Evolutionary conservation across 2,888 invertebrate genomes (phyloP).

Genomic region (Dioctria rufipes): DNA sequence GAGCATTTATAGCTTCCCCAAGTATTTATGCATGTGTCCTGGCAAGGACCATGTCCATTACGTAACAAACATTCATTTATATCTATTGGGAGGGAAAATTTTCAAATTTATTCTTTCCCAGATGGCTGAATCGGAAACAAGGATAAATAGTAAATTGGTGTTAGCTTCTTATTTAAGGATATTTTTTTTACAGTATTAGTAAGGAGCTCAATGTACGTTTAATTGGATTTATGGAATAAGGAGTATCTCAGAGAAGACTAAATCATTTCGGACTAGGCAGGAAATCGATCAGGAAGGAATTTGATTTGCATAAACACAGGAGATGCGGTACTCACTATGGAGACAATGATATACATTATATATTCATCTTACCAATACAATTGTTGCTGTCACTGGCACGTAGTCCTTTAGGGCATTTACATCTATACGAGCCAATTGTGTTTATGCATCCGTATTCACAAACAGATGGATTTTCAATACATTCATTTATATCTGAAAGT

Average conservation of each 20-base stretch:
- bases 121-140: background rate
- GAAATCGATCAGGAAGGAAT: background rate
- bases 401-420: constrained; percentile 72
- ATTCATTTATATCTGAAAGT: constrained; percentile 72
- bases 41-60: constrained; percentile 76
- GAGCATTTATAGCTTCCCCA: constrained; percentile 74
- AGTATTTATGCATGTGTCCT: constrained; percentile 75
- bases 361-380: constrained; percentile 61
- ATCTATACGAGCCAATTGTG: constrained; percentile 72
- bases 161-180: background rate
- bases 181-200: background rate
- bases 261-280: background rate
- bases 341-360: background rate
- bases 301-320: constrained; percentile 25
- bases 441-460: constrained; percentile 73
- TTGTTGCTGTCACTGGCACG: constrained; percentile 65
- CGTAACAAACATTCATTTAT: constrained; percentile 75
- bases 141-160: background rate
- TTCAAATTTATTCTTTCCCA: constrained; percentile 32
- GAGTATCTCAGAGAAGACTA: background rate
- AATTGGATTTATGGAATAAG: background rate
- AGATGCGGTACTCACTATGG: constrained; percentile 4
- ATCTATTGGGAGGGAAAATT: constrained; percentile 66
- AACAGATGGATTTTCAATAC: constrained; percentile 69
- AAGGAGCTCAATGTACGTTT: background rate